phyloP scores from a whole-genome alignment of 2,797 vertebrate genomes.

The Betta splendens region DNA sequence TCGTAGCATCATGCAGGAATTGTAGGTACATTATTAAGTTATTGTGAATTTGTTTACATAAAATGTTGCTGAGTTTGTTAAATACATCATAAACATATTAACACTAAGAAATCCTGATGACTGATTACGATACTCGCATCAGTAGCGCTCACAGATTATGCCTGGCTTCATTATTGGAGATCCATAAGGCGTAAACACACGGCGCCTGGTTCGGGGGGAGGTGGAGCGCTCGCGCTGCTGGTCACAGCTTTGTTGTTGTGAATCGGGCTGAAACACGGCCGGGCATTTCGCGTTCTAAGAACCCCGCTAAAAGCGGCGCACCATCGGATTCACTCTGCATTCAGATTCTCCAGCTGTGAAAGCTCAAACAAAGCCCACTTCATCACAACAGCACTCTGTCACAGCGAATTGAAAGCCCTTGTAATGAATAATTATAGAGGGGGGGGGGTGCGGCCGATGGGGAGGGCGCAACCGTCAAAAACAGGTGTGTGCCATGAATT shows the following conservation, averaged over 20 bases:
- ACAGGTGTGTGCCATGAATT: slow-evolving; percentile 78
- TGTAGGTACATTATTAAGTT: too few relatives aligned
- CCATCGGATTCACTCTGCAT: slow-evolving; percentile 34
- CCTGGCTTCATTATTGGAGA: too few relatives aligned
- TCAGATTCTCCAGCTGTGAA: slow-evolving; percentile 70
- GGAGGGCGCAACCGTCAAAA: slow-evolving; percentile 51
- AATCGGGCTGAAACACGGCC: slow-evolving; percentile 27
- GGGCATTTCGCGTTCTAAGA: slow-evolving; percentile 11
- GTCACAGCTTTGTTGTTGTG: neutral
- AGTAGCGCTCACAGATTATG: too few relatives aligned
- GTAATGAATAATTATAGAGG: slow-evolving; percentile 81
- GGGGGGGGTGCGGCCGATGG: slow-evolving; percentile 61
- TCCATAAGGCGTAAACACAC: too few relatives aligned
- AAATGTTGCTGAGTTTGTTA: too few relatives aligned
- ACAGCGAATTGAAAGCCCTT: slow-evolving; percentile 75
- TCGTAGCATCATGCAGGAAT: too few relatives aligned
- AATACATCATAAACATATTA: too few relatives aligned
- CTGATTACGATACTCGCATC: too few relatives aligned
- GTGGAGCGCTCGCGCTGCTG: slow-evolving; percentile 1
- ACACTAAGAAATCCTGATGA: too few relatives aligned
- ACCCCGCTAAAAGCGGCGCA: slow-evolving; percentile 33
- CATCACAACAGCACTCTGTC: slow-evolving; percentile 80
- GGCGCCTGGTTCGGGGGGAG: neutral
- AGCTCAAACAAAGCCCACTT: slow-evolving; percentile 72
- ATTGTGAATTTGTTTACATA: too few relatives aligned